Evolutionary conservation across 1,140 invertebrate species (phyloP), one percentile per base, ranked within the genome.

Genomic region (Agrilus planipennis): DNA sequence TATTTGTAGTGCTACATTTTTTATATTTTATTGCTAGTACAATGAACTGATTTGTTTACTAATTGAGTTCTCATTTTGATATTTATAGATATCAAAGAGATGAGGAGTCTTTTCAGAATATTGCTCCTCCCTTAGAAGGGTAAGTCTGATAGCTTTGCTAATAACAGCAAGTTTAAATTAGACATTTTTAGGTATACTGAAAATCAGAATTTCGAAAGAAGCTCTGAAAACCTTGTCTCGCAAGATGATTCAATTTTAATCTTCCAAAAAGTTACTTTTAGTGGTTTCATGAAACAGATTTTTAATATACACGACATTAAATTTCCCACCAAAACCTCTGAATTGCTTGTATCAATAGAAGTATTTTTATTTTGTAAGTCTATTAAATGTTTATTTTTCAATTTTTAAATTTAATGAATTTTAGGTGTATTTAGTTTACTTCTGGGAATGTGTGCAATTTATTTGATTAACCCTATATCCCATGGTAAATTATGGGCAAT

Each of bases 401-500:
- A 3, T 27, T 38, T 22, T 46, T 21, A 21, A 39, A 17, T n/a
- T 6, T 44, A 27, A 41, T 15, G 45, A 37, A 6, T 55, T 57
- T 21, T 43, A 65, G 60, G 58, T 56, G 40, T 63, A 29, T 17
- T 60, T 16, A 43, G 50, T 50, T 62, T 38, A 34, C 52, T 37
- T 54, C 51, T 52, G 56, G 56, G 16, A 41, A 50, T 38, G 28
- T 58, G 10, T 6, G 49, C 25, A 12, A 15, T 40, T 11, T 44
- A 29, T 22, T 21, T 32, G 2, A 25, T 51, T 17, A 37, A 47
- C 17, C 22, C 45, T 16, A 15, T 57, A 10, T 29, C 39, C 5
- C 53, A 45, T 12, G 57, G 46, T n/a, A 41, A 57, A 32, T 16
- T 57, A 6, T 42, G 57, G 36, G 41, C 52, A 15, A 58, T 56